Percentiles rank a stretch among this genome's conserved stretches.
These are phyloP conservation scores for Lycorma delicatula DNA, from an alignment of 1,140 invertebrate species.

Conservation along the genomic window DNA sequence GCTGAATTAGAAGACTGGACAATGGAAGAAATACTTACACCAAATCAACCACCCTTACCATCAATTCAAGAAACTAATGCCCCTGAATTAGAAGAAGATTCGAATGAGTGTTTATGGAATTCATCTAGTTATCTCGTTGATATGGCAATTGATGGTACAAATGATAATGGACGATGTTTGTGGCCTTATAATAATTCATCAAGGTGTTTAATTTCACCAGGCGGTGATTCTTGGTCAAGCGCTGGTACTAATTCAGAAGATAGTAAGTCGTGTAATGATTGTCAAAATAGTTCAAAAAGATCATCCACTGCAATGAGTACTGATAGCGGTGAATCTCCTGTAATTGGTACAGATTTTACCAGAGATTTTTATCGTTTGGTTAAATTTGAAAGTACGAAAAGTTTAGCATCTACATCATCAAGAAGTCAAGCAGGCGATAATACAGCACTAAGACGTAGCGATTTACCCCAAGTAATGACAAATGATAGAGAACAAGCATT, in stretches of 20 bases:
- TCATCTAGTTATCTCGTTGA: slow-evolving; percentile 45
- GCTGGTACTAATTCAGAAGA: slow-evolving; percentile 40
- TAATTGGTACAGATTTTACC: slow-evolving; percentile 65
- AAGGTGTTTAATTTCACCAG: slow-evolving; percentile 41
- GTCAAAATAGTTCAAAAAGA: slow-evolving; percentile 43
- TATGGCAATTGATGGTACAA: background rate
- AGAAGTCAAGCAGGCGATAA: slow-evolving; percentile 40
- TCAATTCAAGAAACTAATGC: slow-evolving; percentile 19
- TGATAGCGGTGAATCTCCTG: slow-evolving; percentile 52
- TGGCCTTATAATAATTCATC: slow-evolving; percentile 14
- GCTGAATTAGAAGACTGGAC: slow-evolving; percentile 72
- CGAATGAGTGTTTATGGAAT: slow-evolving; percentile 65
- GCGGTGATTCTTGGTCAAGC: slow-evolving; percentile 52
- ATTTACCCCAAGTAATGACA: background rate
- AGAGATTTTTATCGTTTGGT: slow-evolving; percentile 67
- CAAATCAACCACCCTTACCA: slow-evolving; percentile 15
- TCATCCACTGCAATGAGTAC: slow-evolving; percentile 58
- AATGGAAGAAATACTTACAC: slow-evolving; percentile 35
- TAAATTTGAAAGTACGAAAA: slow-evolving; percentile 70
- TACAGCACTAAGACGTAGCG: slow-evolving; percentile 40
- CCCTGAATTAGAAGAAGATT: slow-evolving; percentile 24
- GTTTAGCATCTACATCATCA: slow-evolving; percentile 65
- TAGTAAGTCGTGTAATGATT: slow-evolving; percentile 36
- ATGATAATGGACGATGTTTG: background rate
- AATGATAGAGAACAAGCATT: slow-evolving; percentile 55